Conservation (phyloP, 2,113 vertebrate species). For the Anthoscopus minutus region DNA sequence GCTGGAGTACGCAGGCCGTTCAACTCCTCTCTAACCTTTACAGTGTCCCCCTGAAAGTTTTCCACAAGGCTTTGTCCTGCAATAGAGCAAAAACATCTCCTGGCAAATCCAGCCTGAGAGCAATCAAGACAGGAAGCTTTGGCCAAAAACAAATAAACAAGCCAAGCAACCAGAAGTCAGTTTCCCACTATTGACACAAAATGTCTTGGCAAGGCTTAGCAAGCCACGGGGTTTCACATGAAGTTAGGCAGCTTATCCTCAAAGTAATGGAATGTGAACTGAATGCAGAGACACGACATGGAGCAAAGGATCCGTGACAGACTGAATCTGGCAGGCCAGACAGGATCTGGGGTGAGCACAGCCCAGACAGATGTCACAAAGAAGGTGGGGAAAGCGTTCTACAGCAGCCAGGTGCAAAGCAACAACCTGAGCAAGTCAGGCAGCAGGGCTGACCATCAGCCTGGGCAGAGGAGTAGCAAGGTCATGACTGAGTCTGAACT, state of each 20-base stretch:
- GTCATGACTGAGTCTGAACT: accelerated
- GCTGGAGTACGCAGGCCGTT: background rate
- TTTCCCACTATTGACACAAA: background rate
- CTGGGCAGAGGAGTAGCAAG: background rate
- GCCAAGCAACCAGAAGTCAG: background rate
- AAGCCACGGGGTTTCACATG: background rate
- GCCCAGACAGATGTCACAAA: accelerated
- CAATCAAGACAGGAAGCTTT: background rate
- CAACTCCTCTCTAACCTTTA: background rate
- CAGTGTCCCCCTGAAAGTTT: background rate
- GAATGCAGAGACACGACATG: background rate
- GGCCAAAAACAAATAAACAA: background rate
- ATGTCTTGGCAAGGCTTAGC: background rate
- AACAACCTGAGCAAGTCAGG: background rate
- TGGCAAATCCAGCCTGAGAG: background rate
- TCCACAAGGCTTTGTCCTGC: background rate
- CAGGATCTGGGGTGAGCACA: background rate
- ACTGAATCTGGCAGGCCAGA: background rate
- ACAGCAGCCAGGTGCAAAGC: background rate
- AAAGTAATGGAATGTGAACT: background rate
- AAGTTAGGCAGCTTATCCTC: background rate
- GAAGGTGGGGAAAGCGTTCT: background rate
- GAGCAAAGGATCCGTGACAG: background rate
- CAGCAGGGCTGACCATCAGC: background rate
- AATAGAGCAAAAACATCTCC: background rate